Evolutionary conservation across 2,113 vertebrate genomes (phyloP).

Genomic region (Bubo blakistoni): DNA sequence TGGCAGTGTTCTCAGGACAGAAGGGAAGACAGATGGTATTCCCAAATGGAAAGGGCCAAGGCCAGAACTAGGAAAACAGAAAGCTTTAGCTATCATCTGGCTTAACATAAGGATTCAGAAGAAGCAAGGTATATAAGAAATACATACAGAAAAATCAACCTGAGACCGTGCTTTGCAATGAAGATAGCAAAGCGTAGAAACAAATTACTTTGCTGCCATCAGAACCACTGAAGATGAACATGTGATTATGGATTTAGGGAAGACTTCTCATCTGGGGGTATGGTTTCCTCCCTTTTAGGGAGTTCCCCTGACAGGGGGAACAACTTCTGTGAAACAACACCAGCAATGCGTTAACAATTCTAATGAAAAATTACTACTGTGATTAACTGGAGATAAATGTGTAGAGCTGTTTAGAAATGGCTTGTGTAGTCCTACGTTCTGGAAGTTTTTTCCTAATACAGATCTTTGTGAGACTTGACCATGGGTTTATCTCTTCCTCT

Average conservation of each 20-base stretch:
- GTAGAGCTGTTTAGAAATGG: neutral
- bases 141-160: neutral
- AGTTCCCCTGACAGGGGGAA: neutral
- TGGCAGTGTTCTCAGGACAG: neutral
- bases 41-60: conserved; percentile 43
- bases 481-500: neutral
- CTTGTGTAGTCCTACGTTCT: neutral
- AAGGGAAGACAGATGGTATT: conserved; percentile 59
- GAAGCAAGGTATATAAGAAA: neutral
- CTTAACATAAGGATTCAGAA: neutral
- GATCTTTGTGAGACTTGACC: neutral
- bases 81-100: conserved; percentile 20
- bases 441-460: neutral
- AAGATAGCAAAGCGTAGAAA: neutral
- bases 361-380: neutral
- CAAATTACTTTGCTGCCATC: neutral
- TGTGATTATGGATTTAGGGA: neutral
- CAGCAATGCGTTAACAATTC: neutral
- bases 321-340: neutral
- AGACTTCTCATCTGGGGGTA: neutral
- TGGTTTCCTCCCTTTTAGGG: neutral
- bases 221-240: neutral
- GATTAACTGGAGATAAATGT: neutral
- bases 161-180: neutral
- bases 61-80: neutral